A percentile compares a stretch with the other conserved stretches of the same genome.
These are phyloP conservation scores for Australoheros facetus DNA, from an alignment of 2,797 vertebrate genomes.

Conservation along the genomic window DNA sequence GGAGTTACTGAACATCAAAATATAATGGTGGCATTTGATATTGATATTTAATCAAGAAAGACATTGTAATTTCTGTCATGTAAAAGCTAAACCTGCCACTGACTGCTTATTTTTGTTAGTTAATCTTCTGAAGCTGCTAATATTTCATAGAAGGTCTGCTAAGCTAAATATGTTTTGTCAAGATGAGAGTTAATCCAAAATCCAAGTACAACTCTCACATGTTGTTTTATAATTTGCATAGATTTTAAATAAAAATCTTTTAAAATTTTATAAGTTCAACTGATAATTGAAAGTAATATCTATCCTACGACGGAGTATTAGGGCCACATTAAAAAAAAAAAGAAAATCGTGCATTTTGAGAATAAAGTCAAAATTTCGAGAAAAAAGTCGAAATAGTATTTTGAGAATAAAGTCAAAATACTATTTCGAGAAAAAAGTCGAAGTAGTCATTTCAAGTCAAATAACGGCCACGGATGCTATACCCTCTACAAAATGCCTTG, in stretches of 20 bases:
- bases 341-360: too few relatives aligned
- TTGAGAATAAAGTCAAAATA: too few relatives aligned
- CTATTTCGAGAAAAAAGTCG: too few relatives aligned
- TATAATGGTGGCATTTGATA: too few relatives aligned
- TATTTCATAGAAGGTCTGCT: not conserved
- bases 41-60: not conserved
- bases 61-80: not conserved
- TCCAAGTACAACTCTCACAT: not conserved
- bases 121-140: not conserved
- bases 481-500: too few relatives aligned
- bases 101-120: not conserved
- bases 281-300: not conserved
- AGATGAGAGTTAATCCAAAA: not conserved
- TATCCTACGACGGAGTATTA: not conserved
- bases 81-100: not conserved
- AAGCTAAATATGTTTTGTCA: slow-evolving; percentile 3
- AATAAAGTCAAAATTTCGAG: too few relatives aligned
- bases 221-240: slow-evolving; percentile 38
- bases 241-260: slow-evolving; percentile 32
- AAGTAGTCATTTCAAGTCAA: too few relatives aligned
- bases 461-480: too few relatives aligned
- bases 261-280: not conserved
- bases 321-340: too few relatives aligned
- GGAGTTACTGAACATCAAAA: not conserved
- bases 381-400: too few relatives aligned